These are phyloP conservation scores for Hydrochoerus hydrochaeris DNA, from an alignment of 2,113 vertebrate genomes.

Conservation along the genomic window DNA sequence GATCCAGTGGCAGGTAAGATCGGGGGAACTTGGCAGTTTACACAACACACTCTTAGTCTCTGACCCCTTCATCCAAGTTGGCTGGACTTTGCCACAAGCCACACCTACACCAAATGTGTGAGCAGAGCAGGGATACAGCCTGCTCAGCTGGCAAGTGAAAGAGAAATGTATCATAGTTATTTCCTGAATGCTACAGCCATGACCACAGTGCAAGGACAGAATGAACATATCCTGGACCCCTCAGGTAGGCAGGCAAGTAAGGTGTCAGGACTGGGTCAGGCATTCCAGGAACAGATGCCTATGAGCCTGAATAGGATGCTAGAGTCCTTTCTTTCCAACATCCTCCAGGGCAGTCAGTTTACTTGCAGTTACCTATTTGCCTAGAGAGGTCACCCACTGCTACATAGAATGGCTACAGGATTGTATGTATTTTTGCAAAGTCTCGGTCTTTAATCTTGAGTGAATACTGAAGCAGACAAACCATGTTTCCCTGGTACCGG, in stretches of 20 bases:
- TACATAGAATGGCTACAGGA: too few relatives aligned
- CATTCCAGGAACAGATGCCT: not conserved
- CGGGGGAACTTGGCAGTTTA: fast-evolving
- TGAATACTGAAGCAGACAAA: not conserved
- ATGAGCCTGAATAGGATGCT: not conserved
- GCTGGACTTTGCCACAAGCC: not conserved
- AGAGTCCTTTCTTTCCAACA: not conserved
- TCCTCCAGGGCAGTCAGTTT: not conserved
- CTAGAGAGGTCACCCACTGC: not conserved
- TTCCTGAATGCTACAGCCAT: fast-evolving
- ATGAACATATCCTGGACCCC: too few relatives aligned
- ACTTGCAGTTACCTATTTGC: not conserved
- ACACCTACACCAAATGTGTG: fast-evolving
- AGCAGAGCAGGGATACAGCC: not conserved
- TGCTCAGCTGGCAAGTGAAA: fast-evolving
- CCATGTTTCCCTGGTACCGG: fast-evolving
- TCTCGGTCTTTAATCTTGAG: not conserved
- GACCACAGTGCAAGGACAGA: fast-evolving
- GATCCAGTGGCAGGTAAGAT: constrained; percentile 96
- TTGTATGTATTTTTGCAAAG: not conserved
- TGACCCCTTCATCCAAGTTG: not conserved
- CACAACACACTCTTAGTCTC: fast-evolving
- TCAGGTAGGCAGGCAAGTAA: fast-evolving
- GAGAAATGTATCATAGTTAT: not conserved
- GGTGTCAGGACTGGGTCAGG: fast-evolving